These are phyloP conservation scores for Atherinosoma microstoma DNA, from an alignment of 2,797 vertebrate species.

Conservation along the genomic window DNA sequence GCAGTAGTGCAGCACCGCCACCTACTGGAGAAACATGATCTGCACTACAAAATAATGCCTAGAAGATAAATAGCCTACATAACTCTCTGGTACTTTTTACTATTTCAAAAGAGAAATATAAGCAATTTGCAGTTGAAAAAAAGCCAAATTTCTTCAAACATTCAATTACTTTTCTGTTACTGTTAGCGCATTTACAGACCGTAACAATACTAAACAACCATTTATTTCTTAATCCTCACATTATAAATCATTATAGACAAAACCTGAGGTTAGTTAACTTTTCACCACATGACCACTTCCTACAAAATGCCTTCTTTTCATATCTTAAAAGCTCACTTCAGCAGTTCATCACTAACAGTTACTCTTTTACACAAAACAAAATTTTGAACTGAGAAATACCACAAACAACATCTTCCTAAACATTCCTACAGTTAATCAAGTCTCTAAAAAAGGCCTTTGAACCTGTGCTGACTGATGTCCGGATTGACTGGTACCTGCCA, in stretches of 20 bases:
- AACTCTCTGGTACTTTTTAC: not conserved
- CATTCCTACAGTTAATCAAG: slow-evolving; percentile 88
- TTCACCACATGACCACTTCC: not conserved
- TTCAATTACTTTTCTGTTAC: not conserved
- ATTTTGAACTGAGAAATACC: not conserved
- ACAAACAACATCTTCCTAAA: not conserved
- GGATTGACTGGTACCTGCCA: slow-evolving; percentile 98
- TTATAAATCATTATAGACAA: not conserved
- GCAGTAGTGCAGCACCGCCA: slow-evolving; percentile 47
- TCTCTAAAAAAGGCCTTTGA: slow-evolving; percentile 95
- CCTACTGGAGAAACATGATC: slow-evolving; percentile 50
- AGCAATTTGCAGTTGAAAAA: not conserved
- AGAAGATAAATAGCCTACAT: not conserved
- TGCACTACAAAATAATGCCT: slow-evolving; percentile 10
- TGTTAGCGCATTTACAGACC: not conserved
- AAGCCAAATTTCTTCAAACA: not conserved
- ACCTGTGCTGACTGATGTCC: slow-evolving; percentile 92
- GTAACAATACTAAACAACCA: not conserved
- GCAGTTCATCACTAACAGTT: not conserved
- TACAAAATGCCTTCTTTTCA: not conserved
- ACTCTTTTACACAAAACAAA: not conserved
- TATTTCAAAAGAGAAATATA: not conserved
- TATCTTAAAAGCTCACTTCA: not conserved
- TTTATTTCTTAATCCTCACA: not conserved
- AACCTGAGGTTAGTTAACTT: not conserved